A percentile compares a stretch with the other conserved stretches of the same genome.
phyloP scores from a whole-genome alignment of 1,140 invertebrate species.

The Galleria mellonella region DNA sequence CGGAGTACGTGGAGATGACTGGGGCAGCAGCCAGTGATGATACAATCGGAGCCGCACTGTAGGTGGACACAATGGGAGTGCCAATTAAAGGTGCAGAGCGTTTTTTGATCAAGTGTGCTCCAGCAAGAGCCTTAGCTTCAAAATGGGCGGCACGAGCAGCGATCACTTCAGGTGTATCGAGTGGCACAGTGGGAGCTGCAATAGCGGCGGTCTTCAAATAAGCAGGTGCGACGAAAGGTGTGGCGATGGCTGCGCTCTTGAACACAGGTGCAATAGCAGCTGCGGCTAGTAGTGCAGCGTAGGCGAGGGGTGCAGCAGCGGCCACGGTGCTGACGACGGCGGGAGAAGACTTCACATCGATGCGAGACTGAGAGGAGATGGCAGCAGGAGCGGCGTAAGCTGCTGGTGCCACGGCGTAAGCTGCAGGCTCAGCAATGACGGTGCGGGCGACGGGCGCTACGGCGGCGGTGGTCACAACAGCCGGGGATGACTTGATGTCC shows the following conservation, averaged over 20 bases:
- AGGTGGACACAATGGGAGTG: conserved; percentile 26
- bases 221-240: conserved; percentile 10
- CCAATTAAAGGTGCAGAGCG: conserved; percentile 37
- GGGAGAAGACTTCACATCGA: conserved; percentile 54
- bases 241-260: conserved; percentile 16
- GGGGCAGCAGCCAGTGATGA: conserved; percentile 29
- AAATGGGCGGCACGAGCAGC: conserved; percentile 66
- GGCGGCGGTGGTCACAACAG: conserved; percentile 31
- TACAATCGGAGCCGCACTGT: conserved; percentile 31
- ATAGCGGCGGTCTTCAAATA: conserved; percentile 19
- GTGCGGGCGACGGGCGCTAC: conserved; percentile 20
- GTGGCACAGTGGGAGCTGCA: conserved; percentile 30
- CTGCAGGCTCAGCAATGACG: conserved; percentile 15
- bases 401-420: conserved; percentile 11
- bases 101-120: conserved; percentile 47
- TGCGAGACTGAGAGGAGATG: conserved; percentile 40
- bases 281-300: conserved; percentile 2
- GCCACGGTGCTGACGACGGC: conserved; percentile 35
- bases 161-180: conserved; percentile 64
- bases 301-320: conserved; percentile 15
- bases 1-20: conserved; percentile 25
- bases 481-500: conserved; percentile 53
- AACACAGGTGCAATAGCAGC: conserved; percentile 9
- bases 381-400: conserved; percentile 21
- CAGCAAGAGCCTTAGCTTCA: conserved; percentile 47